Evolutionary conservation across 2,113 vertebrate species (phyloP), one percentile per base, ranked within the genome.

Genomic region (Phaethornis superciliosus): DNA sequence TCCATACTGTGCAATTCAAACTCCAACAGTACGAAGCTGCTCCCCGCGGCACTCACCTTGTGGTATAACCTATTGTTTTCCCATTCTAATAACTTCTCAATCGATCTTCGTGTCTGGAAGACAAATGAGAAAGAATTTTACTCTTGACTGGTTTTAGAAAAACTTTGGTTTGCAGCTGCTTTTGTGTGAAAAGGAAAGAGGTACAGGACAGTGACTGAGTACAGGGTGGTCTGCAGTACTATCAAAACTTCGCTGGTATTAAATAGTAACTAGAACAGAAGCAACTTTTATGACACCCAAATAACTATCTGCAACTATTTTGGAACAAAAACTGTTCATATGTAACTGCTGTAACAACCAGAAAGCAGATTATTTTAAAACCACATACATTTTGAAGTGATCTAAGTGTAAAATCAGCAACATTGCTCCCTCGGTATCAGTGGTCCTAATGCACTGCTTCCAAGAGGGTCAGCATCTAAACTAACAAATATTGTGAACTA

Each of bases 1-100:
- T 99, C 99, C 99, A 99, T 99, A 99, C 99, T 99, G 99, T 98
- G 99, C 98, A 98, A 98, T 99, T 99, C 98, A 99, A 97, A 97
- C 97, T 97, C 96, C 98, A 97, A 96, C 98, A 98, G 98, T 98
- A 97, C 85, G 97, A 98, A 98, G 98, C 96, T 97, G 98, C 98
- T 97, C 98, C 98, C 98, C 93, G 97, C 95, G 96, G 98, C 95
- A 98, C 98, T 99, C 99, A 99, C 99, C 99, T 99, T 99, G 99
- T 98, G 99, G 98, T 99, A 98, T 98, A 98, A 98, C 96, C 99
- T 98, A 99, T 99, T 99, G 99, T 99, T 98, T 97, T 97, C 98
- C 98, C 98, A 97, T 98, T 98, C 98, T 98, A 99, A 98, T 98
- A 99, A 98, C 98, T 98, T 99, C 99, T 99, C 99, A 98, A 99